Evolutionary conservation across 2,888 invertebrate species (phyloP).

Genomic region (Diaphora mendica): DNA sequence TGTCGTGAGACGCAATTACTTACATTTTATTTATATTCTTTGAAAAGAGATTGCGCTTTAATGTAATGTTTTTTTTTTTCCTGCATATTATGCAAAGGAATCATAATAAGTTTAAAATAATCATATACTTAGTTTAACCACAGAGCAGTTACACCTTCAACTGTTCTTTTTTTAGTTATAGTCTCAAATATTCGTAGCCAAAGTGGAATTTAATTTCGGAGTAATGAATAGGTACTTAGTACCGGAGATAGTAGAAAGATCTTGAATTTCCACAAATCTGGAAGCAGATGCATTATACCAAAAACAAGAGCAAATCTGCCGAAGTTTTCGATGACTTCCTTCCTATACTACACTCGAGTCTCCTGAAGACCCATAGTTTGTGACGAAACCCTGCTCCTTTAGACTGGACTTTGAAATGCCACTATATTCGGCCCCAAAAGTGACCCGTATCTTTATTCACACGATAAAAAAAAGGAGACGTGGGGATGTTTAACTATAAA

Average conservation of each 20-base stretch:
- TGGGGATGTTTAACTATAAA: neutral
- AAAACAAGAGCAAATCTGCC: too few relatives aligned
- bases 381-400: neutral
- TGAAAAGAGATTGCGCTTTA: conserved; percentile 52
- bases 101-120: neutral
- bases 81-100: neutral
- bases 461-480: neutral
- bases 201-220: neutral
- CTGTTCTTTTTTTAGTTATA: too few relatives aligned
- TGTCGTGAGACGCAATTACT: conserved; percentile 69
- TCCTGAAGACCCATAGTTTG: neutral
- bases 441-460: neutral
- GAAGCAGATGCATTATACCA: too few relatives aligned
- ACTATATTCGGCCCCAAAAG: neutral
- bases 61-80: neutral
- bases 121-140: neutral
- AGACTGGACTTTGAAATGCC: neutral
- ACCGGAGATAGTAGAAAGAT: too few relatives aligned
- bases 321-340: too few relatives aligned
- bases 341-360: neutral
- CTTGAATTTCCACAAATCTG: too few relatives aligned
- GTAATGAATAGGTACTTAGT: too few relatives aligned
- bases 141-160: too few relatives aligned
- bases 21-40: conserved; percentile 75
- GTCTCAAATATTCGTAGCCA: neutral